phyloP scores from a whole-genome alignment of 2,797 vertebrate genomes.

The Microcaecilia unicolor region DNA sequence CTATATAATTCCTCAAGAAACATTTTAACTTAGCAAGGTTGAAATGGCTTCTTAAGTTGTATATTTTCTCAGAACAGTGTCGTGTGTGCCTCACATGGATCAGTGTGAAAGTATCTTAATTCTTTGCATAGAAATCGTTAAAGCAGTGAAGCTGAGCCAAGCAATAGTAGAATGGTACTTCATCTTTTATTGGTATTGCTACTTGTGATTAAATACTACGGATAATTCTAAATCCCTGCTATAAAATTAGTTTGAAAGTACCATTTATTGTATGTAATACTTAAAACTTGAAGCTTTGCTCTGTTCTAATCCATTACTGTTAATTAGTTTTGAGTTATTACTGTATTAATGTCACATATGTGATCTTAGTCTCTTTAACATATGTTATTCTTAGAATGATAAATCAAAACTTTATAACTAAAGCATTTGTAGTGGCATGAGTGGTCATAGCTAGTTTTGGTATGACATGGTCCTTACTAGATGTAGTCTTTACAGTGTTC shows the following conservation, averaged over 20 bases:
- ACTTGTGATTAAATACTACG: slow-evolving; percentile 27
- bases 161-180: slow-evolving; percentile 8
- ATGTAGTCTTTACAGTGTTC: slow-evolving; percentile 4
- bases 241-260: slow-evolving; percentile 9
- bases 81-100: background rate
- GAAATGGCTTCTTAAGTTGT: background rate
- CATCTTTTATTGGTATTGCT: slow-evolving; percentile 25
- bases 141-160: slow-evolving; percentile 9
- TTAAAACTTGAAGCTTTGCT: slow-evolving; percentile 14
- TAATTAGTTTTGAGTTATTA: slow-evolving; percentile 24
- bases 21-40: too few species aligned
- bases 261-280: slow-evolving; percentile 19
- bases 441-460: background rate
- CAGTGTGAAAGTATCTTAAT: slow-evolving; percentile 5
- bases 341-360: background rate
- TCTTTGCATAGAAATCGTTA: background rate
- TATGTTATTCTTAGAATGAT: background rate
- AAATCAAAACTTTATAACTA: slow-evolving; percentile 14
- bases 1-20: too few species aligned
- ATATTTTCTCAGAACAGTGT: background rate
- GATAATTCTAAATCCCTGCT: slow-evolving; percentile 24
- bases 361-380: background rate
- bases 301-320: slow-evolving; percentile 7
- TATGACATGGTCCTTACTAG: slow-evolving; percentile 1
- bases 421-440: slow-evolving; percentile 5